These are phyloP conservation scores for Epizoanthus scotinus DNA, from an alignment of 92 coral and sea anemone genomes.

Conservation along the genomic window DNA sequence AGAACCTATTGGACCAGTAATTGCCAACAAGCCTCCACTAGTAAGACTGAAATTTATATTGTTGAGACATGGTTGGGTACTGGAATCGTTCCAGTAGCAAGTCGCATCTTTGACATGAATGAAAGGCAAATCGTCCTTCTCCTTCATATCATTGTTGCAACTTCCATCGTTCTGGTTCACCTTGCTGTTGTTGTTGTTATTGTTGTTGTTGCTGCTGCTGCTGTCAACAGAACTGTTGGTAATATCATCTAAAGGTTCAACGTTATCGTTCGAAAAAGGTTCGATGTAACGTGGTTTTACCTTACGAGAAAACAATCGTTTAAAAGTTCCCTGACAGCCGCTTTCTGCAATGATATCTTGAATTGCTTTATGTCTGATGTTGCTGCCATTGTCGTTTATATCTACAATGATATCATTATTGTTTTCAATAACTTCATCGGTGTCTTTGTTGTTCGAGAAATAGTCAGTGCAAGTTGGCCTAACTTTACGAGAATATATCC, in stretches of 20 bases:
- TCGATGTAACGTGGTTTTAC: neutral
- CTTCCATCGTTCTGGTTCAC: neutral
- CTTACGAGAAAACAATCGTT: conserved; percentile 26
- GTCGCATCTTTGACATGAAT: conserved; percentile 28
- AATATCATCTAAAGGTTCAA: neutral
- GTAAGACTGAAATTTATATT: conserved; percentile 34
- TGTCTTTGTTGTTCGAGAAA: neutral
- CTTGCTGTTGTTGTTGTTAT: conserved; percentile 1
- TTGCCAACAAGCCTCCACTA: conserved; percentile 30
- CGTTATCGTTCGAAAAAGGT: neutral
- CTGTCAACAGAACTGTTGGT: neutral
- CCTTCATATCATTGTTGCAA: too few species aligned
- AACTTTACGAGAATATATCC: conserved; percentile 24
- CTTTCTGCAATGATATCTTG: conserved; percentile 18
- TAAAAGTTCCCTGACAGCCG: conserved; percentile 23
- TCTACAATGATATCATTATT: too few species aligned
- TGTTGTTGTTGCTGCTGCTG: neutral
- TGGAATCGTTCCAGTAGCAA: conserved; percentile 19
- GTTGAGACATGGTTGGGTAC: conserved; percentile 26
- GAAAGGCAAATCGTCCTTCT: neutral
- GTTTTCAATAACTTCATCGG: neutral
- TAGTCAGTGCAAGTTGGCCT: neutral
- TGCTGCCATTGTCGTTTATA: too few species aligned
- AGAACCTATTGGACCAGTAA: conserved; percentile 42
- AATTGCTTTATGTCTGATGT: neutral